Conservation (phyloP, 2,797 vertebrate species). For the Tapirus indicus region DNA sequence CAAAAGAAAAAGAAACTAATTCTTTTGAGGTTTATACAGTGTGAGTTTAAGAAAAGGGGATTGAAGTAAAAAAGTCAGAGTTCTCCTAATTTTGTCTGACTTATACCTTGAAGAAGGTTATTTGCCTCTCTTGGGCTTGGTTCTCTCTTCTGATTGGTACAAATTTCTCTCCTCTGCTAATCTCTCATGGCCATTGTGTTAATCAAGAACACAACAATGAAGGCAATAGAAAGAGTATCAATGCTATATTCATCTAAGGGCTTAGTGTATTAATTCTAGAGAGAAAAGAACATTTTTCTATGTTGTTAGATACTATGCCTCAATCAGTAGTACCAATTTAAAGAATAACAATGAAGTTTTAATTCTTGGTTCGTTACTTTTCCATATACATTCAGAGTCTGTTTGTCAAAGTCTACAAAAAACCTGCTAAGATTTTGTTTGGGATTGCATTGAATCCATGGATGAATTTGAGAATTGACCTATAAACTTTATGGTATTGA, state of each 20-base stretch:
- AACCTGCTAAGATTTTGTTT: not conserved
- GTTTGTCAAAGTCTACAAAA: not conserved
- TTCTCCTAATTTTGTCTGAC: not conserved
- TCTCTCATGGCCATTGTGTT: not conserved
- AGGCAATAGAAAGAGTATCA: not conserved
- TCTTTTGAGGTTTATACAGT: not conserved
- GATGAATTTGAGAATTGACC: not conserved
- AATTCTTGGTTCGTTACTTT: not conserved
- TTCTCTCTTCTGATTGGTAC: not conserved
- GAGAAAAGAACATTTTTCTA: not conserved
- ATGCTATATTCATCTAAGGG: not conserved
- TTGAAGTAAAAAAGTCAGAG: not conserved
- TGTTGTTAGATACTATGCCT: not conserved
- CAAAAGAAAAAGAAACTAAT: not conserved
- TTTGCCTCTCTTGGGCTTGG: not conserved
- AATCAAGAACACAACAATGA: not conserved
- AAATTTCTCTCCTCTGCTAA: not conserved
- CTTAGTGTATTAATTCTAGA: not conserved
- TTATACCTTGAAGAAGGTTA: not conserved
- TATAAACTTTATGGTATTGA: not conserved
- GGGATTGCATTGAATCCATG: not conserved
- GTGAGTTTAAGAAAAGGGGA: not conserved
- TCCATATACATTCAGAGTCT: not conserved
- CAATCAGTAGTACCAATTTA: not conserved
- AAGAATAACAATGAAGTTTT: not conserved